Conservation (phyloP, 2,113 vertebrate genomes). For the Suricata suricatta region DNA sequence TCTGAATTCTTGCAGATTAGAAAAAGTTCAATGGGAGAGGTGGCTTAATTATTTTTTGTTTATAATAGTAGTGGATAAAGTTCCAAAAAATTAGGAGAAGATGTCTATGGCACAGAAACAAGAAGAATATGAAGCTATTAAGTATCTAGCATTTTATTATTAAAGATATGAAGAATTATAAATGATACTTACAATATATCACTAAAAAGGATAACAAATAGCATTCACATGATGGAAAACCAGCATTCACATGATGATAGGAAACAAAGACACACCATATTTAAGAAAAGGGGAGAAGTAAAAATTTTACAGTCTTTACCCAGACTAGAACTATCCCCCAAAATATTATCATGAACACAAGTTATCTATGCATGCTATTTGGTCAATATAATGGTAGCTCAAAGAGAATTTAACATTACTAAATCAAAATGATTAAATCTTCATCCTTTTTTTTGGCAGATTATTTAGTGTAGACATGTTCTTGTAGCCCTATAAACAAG, state of each 20-base stretch:
- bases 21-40: background rate
- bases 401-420: slow-evolving; percentile 11
- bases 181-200: background rate
- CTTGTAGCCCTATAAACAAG: background rate
- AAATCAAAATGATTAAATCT: slow-evolving; percentile 30
- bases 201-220: background rate
- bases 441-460: background rate
- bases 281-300: background rate
- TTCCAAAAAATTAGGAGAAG: slow-evolving; percentile 13
- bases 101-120: background rate
- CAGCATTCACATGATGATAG: background rate
- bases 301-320: background rate
- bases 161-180: background rate
- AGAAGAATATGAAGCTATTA: background rate
- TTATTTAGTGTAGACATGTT: slow-evolving; percentile 23
- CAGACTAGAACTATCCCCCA: background rate
- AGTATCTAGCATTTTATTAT: background rate
- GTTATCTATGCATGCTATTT: background rate
- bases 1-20: slow-evolving; percentile 26
- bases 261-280: background rate
- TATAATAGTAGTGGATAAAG: background rate
- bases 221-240: background rate
- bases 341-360: background rate
- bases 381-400: background rate
- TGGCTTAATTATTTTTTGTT: slow-evolving; percentile 50